These are phyloP conservation scores for Crenichthys baileyi DNA, from an alignment of 2,797 vertebrate genomes.

Conservation along the genomic window DNA sequence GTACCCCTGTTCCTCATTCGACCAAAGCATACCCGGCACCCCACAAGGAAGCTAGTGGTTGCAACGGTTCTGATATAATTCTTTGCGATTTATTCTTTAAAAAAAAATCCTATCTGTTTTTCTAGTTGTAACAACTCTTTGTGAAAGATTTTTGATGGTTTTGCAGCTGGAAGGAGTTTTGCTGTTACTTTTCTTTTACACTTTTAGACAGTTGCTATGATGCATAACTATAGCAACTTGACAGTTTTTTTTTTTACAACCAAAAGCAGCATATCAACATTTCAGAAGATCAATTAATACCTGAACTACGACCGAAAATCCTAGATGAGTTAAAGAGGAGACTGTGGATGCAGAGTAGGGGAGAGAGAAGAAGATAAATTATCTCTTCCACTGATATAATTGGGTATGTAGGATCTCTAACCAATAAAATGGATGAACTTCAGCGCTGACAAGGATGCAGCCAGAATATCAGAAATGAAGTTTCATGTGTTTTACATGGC, in stretches of 20 bases:
- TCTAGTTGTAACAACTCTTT: neutral
- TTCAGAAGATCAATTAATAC: neutral
- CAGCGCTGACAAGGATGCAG: neutral
- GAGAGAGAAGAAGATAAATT: too few species aligned
- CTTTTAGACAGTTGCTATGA: neutral
- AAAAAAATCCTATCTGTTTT: conserved; percentile 29
- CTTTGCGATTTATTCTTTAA: too few species aligned
- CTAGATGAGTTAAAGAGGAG: neutral
- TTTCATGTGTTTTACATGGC: neutral
- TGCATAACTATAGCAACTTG: neutral
- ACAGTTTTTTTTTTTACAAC: neutral
- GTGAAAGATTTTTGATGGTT: too few species aligned
- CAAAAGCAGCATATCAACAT: neutral
- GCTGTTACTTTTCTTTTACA: neutral
- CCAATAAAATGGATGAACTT: neutral
- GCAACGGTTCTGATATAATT: too few species aligned
- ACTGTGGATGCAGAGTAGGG: too few species aligned
- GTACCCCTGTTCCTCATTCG: neutral
- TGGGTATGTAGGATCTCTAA: neutral
- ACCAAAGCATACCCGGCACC: too few species aligned
- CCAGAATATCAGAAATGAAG: neutral
- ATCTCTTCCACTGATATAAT: neutral
- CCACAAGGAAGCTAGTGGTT: too few species aligned
- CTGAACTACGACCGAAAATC: neutral
- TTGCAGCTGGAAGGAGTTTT: neutral